These are phyloP conservation scores for Cinara cedri DNA, from an alignment of 2,888 invertebrate genomes.

Conservation along the genomic window DNA sequence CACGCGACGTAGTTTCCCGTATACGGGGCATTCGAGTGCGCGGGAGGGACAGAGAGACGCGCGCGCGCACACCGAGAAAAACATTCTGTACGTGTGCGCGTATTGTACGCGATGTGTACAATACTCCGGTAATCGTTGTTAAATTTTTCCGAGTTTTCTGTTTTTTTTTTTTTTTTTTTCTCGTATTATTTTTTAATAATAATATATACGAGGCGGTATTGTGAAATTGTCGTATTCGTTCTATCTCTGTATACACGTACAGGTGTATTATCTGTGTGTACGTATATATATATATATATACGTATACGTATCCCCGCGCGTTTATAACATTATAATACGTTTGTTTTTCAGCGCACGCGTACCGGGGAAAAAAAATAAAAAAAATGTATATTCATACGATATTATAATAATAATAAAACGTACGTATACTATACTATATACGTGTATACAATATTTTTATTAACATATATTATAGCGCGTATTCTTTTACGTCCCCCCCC, in stretches of 20 bases:
- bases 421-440: too few species aligned
- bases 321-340: not conserved
- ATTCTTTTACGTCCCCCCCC: not conserved
- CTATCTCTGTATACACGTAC: too few species aligned
- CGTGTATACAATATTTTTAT: slow-evolving; percentile 15
- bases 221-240: not conserved
- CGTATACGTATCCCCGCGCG: too few species aligned
- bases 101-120: too few species aligned
- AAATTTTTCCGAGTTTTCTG: slow-evolving; percentile 4
- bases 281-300: not conserved
- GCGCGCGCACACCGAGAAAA: too few species aligned
- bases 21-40: slow-evolving; percentile 36
- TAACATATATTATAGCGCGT: slow-evolving; percentile 13
- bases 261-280: too few species aligned
- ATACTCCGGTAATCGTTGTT: slow-evolving; percentile 25
- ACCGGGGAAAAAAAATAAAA: not conserved
- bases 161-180: not conserved
- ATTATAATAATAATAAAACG: too few species aligned
- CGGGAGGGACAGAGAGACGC: too few species aligned
- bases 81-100: not conserved
- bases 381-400: slow-evolving; percentile 11
- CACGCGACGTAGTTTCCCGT: slow-evolving; percentile 10
- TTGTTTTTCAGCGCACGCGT: slow-evolving; percentile 4
- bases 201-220: not conserved
- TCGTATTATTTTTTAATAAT: too few species aligned